phyloP scores from a whole-genome alignment of 2,797 vertebrate species.

The Enteromius thamalakanensis region DNA sequence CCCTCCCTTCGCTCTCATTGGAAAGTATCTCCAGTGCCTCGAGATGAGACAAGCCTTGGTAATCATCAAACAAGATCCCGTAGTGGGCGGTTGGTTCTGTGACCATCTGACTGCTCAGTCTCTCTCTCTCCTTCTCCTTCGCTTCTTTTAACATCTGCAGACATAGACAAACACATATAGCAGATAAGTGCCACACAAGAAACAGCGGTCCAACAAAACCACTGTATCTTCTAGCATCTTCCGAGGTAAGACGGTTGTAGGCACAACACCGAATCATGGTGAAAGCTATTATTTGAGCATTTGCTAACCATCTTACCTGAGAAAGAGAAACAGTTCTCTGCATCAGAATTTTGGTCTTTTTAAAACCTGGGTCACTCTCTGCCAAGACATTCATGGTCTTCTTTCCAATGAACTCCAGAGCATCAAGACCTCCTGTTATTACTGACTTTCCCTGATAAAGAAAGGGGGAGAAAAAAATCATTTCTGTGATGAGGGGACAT shows the following conservation, averaged over 20 bases:
- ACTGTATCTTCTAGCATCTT: neutral
- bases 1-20: conserved; percentile 94
- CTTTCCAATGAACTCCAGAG: conserved; percentile 98
- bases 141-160: conserved; percentile 93
- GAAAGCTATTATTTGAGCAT: neutral
- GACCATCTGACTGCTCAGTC: conserved; percentile 83
- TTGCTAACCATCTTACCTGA: conserved; percentile 78
- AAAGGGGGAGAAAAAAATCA: no score
- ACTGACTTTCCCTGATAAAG: conserved; percentile 89
- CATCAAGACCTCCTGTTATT: conserved; percentile 92
- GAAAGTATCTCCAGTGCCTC: conserved; percentile 98
- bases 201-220: neutral
- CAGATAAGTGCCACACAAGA: conserved; percentile 2
- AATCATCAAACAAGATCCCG: conserved; percentile 95
- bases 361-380: conserved; percentile 96
- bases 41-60: conserved; percentile 95
- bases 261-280: neutral
- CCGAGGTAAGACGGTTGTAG: neutral
- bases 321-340: conserved; percentile 92
- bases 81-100: conserved; percentile 91
- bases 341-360: conserved; percentile 95
- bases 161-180: conserved; percentile 40
- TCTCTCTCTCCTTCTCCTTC: conserved; percentile 93
- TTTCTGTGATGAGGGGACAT: no score
- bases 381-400: conserved; percentile 98